Percentiles rank a stretch among this genome's conserved stretches.
Conservation (phyloP, 2,888 invertebrate genomes). For the Andrena dorsata region DNA sequence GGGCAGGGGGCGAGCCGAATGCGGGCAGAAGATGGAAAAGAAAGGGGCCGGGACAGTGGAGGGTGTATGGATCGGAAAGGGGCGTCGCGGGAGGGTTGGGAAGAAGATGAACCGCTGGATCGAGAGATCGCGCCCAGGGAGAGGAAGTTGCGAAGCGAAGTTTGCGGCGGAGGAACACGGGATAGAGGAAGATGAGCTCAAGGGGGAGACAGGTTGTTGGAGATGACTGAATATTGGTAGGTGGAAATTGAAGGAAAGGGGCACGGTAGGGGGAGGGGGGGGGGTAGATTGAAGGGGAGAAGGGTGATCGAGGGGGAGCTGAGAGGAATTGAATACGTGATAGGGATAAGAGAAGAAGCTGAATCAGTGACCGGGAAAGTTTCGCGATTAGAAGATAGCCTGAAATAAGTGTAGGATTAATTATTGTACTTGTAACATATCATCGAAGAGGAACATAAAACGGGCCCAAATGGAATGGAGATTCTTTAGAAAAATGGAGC, state of each 20-base stretch:
- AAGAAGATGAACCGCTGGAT: slow-evolving; percentile 28
- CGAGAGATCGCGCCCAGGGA: slow-evolving; percentile 31
- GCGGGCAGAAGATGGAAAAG: slow-evolving; percentile 38
- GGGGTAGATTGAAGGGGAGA: not conserved
- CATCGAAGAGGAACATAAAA: too few species aligned
- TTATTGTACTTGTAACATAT: too few species aligned
- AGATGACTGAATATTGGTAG: slow-evolving; percentile 28
- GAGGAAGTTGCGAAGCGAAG: slow-evolving; percentile 22
- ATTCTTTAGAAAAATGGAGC: not conserved
- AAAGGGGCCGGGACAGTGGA: not conserved
- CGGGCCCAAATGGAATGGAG: too few species aligned
- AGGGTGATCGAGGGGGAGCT: not conserved
- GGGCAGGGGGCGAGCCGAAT: slow-evolving; percentile 23
- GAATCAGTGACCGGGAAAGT: slow-evolving; percentile 5
- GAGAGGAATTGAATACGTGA: slow-evolving; percentile 23
- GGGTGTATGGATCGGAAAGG: not conserved
- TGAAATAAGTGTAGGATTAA: not conserved
- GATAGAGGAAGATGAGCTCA: slow-evolving; percentile 27
- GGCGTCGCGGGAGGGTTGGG: not conserved
- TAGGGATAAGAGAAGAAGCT: not conserved
- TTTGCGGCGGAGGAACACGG: slow-evolving; percentile 5
- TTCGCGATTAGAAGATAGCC: slow-evolving; percentile 3
- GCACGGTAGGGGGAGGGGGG: not conserved
- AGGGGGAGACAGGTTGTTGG: slow-evolving; percentile 27
- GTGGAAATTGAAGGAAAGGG: slow-evolving; percentile 24